A percentile compares a stretch with the other conserved stretches of the same genome.
phyloP scores from a whole-genome alignment of 2,888 invertebrate species.

The Neoascia interrupta region DNA sequence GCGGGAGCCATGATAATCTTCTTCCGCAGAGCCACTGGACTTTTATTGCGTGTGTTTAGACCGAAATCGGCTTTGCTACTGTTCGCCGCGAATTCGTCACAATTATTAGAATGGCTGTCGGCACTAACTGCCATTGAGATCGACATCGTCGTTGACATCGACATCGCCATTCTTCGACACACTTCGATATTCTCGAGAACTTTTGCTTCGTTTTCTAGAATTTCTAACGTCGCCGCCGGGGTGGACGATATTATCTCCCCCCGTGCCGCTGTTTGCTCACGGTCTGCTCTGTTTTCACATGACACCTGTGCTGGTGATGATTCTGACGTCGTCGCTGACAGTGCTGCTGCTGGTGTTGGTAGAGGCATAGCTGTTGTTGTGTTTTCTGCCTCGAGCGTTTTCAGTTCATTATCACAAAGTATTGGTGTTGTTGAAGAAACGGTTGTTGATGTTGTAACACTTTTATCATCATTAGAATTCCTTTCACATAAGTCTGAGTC shows the following conservation, averaged over 20 bases:
- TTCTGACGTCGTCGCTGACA: constrained; percentile 54
- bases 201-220: constrained; percentile 53
- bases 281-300: constrained; percentile 8
- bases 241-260: constrained; percentile 70
- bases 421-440: constrained; percentile 34
- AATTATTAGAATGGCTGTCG: constrained; percentile 22
- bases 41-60: neutral
- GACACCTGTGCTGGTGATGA: constrained; percentile 31
- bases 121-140: constrained; percentile 32
- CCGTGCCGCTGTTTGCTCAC: constrained; percentile 38
- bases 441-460: constrained; percentile 25
- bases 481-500: no score
- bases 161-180: neutral
- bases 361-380: constrained; percentile 55
- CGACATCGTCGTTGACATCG: neutral
- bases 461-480: constrained; percentile 57
- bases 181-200: neutral
- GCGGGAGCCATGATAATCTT: constrained; percentile 32
- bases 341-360: constrained; percentile 27
- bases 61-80: constrained; percentile 13
- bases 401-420: constrained; percentile 56
- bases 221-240: constrained; percentile 10
- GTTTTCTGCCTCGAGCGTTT: constrained; percentile 1
- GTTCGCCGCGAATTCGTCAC: constrained; percentile 10
- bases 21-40: constrained; percentile 40